phyloP scores from a whole-genome alignment of 2,888 invertebrate genomes.

The Sarcophaga carnaria region DNA sequence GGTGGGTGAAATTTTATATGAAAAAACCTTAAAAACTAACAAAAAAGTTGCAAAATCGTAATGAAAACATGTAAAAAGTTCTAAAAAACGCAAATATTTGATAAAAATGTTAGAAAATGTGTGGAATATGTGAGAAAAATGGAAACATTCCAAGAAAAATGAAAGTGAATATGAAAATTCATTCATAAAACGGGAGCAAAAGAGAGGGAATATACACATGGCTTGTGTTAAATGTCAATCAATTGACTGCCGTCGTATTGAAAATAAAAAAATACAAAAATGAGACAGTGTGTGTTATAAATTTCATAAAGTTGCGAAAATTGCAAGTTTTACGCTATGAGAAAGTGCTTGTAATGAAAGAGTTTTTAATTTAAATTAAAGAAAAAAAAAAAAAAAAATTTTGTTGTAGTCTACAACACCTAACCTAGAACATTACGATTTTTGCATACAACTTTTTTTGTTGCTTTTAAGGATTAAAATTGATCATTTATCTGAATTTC shows the following conservation, averaged over 20 bases:
- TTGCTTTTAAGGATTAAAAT: too few relatives aligned
- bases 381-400: too few relatives aligned
- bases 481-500: too few relatives aligned
- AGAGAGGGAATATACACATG: constrained; percentile 45
- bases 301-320: constrained; percentile 27
- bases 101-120: not conserved
- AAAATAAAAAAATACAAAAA: constrained; percentile 20
- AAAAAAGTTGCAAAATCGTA: constrained; percentile 69
- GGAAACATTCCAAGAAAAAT: not conserved
- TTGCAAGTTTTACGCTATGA: too few relatives aligned
- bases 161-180: constrained; percentile 6
- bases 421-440: constrained; percentile 53
- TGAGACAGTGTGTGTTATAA: not conserved
- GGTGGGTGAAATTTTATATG: constrained; percentile 78
- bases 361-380: not conserved
- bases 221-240: constrained; percentile 16
- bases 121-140: not conserved
- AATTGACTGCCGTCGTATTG: not conserved
- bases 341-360: not conserved
- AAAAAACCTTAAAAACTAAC: constrained; percentile 73
- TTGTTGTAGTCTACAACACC: constrained; percentile 3
- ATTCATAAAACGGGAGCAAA: constrained; percentile 22
- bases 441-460: constrained; percentile 25
- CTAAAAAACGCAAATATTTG: not conserved
- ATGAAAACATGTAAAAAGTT: constrained; percentile 40